Conservation (phyloP, 2,888 invertebrate species). For the Orthosia cruda region DNA sequence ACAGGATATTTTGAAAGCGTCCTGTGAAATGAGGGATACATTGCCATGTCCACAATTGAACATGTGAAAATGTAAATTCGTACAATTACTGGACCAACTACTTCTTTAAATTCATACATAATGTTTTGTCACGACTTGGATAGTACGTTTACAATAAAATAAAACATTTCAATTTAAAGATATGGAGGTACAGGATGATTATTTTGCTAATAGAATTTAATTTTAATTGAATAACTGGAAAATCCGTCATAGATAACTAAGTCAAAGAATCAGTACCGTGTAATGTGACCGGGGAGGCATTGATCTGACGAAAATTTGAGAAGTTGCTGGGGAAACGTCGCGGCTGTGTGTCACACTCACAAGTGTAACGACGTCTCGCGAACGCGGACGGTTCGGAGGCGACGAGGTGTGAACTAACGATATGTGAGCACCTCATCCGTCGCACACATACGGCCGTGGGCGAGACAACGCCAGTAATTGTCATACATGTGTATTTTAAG, state of each 20-base stretch:
- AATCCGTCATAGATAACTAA: not conserved
- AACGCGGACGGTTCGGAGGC: slow-evolving; percentile 70
- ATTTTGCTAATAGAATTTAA: not conserved
- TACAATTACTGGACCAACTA: not conserved
- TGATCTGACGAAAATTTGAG: slow-evolving; percentile 21
- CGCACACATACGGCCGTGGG: slow-evolving; percentile 76
- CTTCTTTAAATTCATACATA: not conserved
- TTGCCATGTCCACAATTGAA: slow-evolving; percentile 19
- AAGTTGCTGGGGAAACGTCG: slow-evolving; percentile 28
- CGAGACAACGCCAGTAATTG: slow-evolving; percentile 85
- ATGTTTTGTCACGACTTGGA: not conserved
- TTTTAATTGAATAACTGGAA: not conserved
- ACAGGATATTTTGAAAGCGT: slow-evolving; percentile 41
- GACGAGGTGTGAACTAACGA: slow-evolving; percentile 87
- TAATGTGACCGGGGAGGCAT: not conserved
- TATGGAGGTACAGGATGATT: not conserved
- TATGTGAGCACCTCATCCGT: slow-evolving; percentile 85
- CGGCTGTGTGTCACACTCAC: slow-evolving; percentile 68
- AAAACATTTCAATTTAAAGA: not conserved
- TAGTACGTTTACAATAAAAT: no score
- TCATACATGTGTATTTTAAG: slow-evolving; percentile 90
- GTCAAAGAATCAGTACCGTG: not conserved
- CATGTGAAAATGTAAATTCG: not conserved
- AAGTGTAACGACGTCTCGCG: slow-evolving; percentile 62
- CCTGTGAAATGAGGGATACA: slow-evolving; percentile 36